A percentile compares a stretch with the other conserved stretches of the same genome.
Conservation (phyloP, 2,113 vertebrate genomes). For the Propithecus coquereli region DNA sequence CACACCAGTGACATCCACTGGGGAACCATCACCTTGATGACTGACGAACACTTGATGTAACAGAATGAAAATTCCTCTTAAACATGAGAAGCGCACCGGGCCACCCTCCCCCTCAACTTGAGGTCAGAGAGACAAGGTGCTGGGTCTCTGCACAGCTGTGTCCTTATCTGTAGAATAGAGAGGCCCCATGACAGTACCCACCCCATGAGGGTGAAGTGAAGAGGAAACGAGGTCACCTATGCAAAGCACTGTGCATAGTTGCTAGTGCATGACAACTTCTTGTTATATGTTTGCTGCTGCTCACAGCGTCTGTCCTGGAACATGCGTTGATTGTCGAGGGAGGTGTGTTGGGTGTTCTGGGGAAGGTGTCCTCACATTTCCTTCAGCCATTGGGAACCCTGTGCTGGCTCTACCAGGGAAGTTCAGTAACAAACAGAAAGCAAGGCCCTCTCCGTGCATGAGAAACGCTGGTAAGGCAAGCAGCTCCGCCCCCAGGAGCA, state of each 20-base stretch:
- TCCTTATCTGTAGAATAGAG: background rate
- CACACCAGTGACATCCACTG: rapidly evolving
- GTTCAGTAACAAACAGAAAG: background rate
- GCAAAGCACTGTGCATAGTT: background rate
- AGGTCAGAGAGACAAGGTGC: background rate
- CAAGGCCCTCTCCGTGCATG: background rate
- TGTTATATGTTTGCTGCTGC: rapidly evolving
- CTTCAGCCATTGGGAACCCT: background rate
- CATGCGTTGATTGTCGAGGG: background rate
- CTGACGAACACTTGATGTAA: no score
- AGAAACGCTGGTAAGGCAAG: background rate
- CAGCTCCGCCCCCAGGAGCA: background rate
- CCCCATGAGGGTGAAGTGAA: background rate
- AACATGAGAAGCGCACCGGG: background rate
- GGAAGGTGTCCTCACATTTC: background rate
- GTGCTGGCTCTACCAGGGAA: background rate
- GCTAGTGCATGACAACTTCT: rapidly evolving
- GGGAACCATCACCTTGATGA: background rate
- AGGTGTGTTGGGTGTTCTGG: background rate
- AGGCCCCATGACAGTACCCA: background rate
- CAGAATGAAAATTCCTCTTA: background rate
- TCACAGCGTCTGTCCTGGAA: background rate
- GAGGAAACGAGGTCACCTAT: rapidly evolving
- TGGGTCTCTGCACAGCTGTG: background rate
- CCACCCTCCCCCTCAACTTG: background rate